phyloP scores from a whole-genome alignment of 2,888 invertebrate genomes.

The Schrankia costaestrigalis region DNA sequence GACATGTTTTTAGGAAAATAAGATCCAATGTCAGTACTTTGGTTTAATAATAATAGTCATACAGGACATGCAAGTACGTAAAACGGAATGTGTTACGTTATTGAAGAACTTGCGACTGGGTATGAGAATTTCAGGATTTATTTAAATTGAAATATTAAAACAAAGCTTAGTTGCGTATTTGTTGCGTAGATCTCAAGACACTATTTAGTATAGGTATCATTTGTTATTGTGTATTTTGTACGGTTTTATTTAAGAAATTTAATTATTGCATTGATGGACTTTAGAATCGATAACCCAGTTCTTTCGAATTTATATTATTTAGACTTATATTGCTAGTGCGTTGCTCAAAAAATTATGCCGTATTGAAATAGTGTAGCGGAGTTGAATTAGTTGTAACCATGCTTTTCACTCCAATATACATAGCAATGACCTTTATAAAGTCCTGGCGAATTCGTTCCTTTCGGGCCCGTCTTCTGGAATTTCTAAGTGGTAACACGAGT shows the following conservation, averaged over 20 bases:
- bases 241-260: conserved; percentile 23
- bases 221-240: conserved; percentile 18
- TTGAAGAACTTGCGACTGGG: conserved; percentile 13
- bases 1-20: too few relatives aligned
- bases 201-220: conserved; percentile 15
- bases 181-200: conserved; percentile 17
- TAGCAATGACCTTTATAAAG: conserved; percentile 90
- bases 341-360: conserved; percentile 18
- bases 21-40: too few relatives aligned
- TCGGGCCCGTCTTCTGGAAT: conserved; percentile 84
- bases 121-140: conserved; percentile 23
- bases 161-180: conserved; percentile 15
- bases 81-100: conserved; percentile 20
- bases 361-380: conserved; percentile 16
- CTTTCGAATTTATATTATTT: conserved; percentile 22
- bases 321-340: conserved; percentile 8
- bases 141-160: conserved; percentile 25
- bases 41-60: too few relatives aligned
- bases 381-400: conserved; percentile 58
- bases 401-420: conserved; percentile 90
- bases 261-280: conserved; percentile 50
- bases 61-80: too few relatives aligned
- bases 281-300: conserved; percentile 74
- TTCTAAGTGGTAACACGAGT: conserved; percentile 79
- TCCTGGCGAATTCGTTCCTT: conserved; percentile 88